A percentile compares a stretch with the other conserved stretches of the same genome.
phyloP scores from a whole-genome alignment of 92 coral and sea anemone genomes.

The Palythoa caribaeorum region DNA sequence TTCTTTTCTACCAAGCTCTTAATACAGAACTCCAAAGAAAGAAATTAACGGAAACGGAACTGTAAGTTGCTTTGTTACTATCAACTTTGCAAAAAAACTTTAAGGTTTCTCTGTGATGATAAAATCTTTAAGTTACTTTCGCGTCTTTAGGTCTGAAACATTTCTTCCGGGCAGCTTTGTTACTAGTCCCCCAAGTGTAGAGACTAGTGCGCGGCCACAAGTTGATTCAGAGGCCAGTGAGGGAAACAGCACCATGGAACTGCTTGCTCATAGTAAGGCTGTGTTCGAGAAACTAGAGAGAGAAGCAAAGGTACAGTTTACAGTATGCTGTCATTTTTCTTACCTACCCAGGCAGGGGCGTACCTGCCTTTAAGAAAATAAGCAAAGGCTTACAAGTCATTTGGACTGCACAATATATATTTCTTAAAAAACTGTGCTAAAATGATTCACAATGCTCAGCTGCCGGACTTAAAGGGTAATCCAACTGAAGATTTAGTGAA shows the following conservation, averaged over 20 bases:
- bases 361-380: too few relatives aligned
- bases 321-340: neutral
- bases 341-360: too few relatives aligned
- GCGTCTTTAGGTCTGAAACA: slow-evolving; percentile 24
- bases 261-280: slow-evolving; percentile 36
- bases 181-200: slow-evolving; percentile 24
- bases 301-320: slow-evolving; percentile 28
- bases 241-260: slow-evolving; percentile 41
- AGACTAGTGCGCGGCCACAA: slow-evolving; percentile 4
- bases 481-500: too few relatives aligned
- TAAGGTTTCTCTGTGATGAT: neutral
- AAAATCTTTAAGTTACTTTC: neutral
- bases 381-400: too few relatives aligned
- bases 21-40: slow-evolving; percentile 44
- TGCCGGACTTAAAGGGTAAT: too few relatives aligned
- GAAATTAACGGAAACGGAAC: slow-evolving; percentile 23
- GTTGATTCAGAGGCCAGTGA: slow-evolving; percentile 19
- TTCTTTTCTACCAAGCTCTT: slow-evolving; percentile 16
- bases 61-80: neutral
- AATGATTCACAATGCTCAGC: too few relatives aligned
- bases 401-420: too few relatives aligned
- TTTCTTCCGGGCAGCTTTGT: slow-evolving; percentile 12
- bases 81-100: neutral
- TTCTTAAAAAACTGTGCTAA: too few relatives aligned
- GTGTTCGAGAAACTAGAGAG: slow-evolving; percentile 43